Conservation (phyloP, 92 coral and sea anemone species). For the Siderastrea radians region DNA sequence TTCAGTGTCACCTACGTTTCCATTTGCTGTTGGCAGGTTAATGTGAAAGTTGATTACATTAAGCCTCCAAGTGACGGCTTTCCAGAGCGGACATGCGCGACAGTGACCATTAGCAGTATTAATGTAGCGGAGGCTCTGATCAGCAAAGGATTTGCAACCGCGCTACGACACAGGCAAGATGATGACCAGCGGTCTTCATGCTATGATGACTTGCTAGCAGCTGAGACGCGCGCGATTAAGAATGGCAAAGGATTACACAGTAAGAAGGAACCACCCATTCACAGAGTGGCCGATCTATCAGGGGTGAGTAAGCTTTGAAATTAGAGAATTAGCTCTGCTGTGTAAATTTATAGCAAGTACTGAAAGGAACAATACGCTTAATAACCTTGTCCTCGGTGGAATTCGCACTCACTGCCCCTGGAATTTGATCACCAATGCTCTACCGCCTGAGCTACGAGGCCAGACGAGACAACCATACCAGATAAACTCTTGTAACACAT, state of each 20-base stretch:
- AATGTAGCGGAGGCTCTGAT: constrained; percentile 97
- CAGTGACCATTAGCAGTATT: constrained; percentile 87
- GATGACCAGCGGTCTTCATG: constrained; percentile 98
- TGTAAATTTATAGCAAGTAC: too few relatives aligned
- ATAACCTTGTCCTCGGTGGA: too few relatives aligned
- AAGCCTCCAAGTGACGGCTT: constrained; percentile 97
- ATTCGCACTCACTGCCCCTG: too few relatives aligned
- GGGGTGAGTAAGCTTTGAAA: constrained; percentile 65
- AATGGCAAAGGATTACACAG: constrained; percentile 97
- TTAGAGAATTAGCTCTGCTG: too few relatives aligned
- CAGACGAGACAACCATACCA: too few relatives aligned
- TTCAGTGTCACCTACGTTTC: background rate
- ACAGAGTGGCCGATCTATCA: constrained; percentile 95
- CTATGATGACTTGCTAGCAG: constrained; percentile 95
- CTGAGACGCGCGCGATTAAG: constrained; percentile 96
- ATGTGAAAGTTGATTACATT: constrained; percentile 90
- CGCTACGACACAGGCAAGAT: constrained; percentile 97
- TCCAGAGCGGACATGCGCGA: constrained; percentile 96
- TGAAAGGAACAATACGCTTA: too few relatives aligned
- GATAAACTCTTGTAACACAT: too few relatives aligned
- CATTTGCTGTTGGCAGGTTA: constrained; percentile 67
- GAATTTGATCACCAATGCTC: too few relatives aligned
- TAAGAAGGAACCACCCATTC: constrained; percentile 93
- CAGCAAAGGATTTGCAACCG: constrained; percentile 97
- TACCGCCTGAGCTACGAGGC: too few relatives aligned